phyloP scores from a whole-genome alignment of 2,113 vertebrate genomes.

The Chrysemys picta region DNA sequence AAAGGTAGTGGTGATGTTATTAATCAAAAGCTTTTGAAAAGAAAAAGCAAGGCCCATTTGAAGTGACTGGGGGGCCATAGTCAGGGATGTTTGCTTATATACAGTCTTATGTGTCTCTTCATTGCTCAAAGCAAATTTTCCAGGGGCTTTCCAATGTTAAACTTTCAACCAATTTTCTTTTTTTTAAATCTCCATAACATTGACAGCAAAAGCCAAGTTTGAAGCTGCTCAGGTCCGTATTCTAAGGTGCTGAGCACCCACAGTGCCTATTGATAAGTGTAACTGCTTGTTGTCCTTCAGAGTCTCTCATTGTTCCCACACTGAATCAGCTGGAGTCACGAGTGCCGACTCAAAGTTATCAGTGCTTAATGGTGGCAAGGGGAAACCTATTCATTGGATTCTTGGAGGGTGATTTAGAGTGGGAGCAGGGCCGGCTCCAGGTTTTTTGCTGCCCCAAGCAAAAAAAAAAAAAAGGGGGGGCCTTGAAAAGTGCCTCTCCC shows the following conservation, averaged over 20 bases:
- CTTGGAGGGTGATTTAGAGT: neutral
- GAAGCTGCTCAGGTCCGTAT: neutral
- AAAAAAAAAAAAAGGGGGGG: too few relatives aligned
- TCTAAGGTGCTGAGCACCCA: neutral
- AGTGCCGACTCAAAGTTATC: neutral
- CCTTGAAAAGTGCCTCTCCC: too few relatives aligned
- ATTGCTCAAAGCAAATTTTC: neutral
- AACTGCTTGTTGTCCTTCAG: constrained; percentile 23
- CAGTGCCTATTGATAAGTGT: constrained; percentile 3
- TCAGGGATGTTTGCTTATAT: neutral
- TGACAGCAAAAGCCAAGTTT: neutral
- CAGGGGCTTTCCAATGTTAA: constrained; percentile 30
- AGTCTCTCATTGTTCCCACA: neutral
- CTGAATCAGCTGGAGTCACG: neutral
- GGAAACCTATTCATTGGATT: neutral
- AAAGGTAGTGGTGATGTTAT: neutral
- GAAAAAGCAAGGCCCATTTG: neutral
- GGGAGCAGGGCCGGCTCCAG: neutral
- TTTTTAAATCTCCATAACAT: neutral
- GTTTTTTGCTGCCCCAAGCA: too few relatives aligned
- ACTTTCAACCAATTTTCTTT: neutral
- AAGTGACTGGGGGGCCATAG: constrained; percentile 6
- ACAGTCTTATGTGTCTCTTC: constrained; percentile 6
- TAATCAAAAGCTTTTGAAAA: constrained; percentile 49
- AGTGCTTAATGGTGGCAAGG: rapidly evolving